These are phyloP conservation scores for Gobionotothen gibberifrons DNA, from an alignment of 2,797 vertebrate genomes.

Conservation along the genomic window DNA sequence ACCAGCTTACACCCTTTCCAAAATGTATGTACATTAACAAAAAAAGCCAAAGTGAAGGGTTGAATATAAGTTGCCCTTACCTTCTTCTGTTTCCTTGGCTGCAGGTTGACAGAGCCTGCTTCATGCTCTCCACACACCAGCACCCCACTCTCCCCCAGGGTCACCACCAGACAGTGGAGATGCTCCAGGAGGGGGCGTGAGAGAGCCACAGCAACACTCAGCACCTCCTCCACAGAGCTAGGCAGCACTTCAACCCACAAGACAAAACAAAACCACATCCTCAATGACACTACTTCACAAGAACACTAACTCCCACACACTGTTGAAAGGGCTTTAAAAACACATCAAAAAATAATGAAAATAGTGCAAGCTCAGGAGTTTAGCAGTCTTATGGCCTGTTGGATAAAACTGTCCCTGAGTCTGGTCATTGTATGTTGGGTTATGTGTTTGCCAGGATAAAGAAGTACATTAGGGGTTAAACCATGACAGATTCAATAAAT, in stretches of 20 bases:
- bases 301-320: neutral
- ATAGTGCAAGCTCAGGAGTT: too few relatives aligned
- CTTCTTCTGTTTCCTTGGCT: slow-evolving; percentile 65
- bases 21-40: too few relatives aligned
- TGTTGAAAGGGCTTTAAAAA: too few relatives aligned
- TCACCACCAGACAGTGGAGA: slow-evolving; percentile 89
- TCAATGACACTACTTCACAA: slow-evolving; percentile 27
- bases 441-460: neutral
- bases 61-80: slow-evolving; percentile 52
- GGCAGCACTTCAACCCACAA: slow-evolving; percentile 79
- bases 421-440: neutral
- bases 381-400: too few relatives aligned
- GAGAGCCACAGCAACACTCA: slow-evolving; percentile 81
- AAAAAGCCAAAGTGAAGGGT: too few relatives aligned
- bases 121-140: slow-evolving; percentile 87
- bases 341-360: too few relatives aligned
- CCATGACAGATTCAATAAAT: neutral
- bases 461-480: neutral
- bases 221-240: slow-evolving; percentile 75
- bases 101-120: slow-evolving; percentile 80
- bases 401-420: too few relatives aligned
- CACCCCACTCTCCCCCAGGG: slow-evolving; percentile 86
- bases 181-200: slow-evolving; percentile 90
- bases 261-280: slow-evolving; percentile 43
- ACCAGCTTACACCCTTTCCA: too few relatives aligned